A percentile compares a stretch with the other conserved stretches of the same genome.
Evolutionary conservation across 2,888 invertebrate species (phyloP).

Genomic region (Drosophila kambysellisi): DNA sequence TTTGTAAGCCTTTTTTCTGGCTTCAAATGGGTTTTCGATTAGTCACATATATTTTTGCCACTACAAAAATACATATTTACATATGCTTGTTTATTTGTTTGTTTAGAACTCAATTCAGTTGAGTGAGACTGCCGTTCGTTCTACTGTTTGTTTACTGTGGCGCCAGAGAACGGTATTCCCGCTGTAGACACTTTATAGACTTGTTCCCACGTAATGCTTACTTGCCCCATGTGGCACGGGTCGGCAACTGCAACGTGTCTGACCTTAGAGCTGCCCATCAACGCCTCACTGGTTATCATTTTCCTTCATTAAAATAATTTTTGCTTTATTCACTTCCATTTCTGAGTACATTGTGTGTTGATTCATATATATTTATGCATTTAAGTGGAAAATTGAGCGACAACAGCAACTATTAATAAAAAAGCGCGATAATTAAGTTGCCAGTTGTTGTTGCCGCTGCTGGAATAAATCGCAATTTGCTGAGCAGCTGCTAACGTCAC

Average conservation of each 20-base stretch:
- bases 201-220: constrained; percentile 9
- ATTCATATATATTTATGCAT: constrained; percentile 12
- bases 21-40: constrained; percentile 22
- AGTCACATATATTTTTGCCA: constrained; percentile 22
- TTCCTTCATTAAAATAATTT: constrained; percentile 10
- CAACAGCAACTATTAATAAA: constrained; percentile 11
- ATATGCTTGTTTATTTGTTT: constrained; percentile 34
- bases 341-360: constrained; percentile 1
- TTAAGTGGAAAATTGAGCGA: constrained; percentile 32
- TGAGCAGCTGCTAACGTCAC: constrained; percentile 53
- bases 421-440: constrained; percentile 19
- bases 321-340: constrained; percentile 1
- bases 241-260: constrained; percentile 26
- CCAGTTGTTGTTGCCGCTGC: neutral
- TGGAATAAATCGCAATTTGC: constrained; percentile 19
- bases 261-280: constrained; percentile 36
- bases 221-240: constrained; percentile 27
- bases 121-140: constrained; percentile 27
- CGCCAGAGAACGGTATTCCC: constrained; percentile 22
- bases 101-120: constrained; percentile 30
- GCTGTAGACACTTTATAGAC: neutral
- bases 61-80: neutral
- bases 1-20: neutral
- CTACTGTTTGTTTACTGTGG: constrained; percentile 50
- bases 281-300: constrained; percentile 33